Percentiles rank a stretch among this genome's conserved stretches.
These are phyloP conservation scores for Drosophila prosaltans DNA, from an alignment of 1,140 invertebrate genomes.

Conservation along the genomic window DNA sequence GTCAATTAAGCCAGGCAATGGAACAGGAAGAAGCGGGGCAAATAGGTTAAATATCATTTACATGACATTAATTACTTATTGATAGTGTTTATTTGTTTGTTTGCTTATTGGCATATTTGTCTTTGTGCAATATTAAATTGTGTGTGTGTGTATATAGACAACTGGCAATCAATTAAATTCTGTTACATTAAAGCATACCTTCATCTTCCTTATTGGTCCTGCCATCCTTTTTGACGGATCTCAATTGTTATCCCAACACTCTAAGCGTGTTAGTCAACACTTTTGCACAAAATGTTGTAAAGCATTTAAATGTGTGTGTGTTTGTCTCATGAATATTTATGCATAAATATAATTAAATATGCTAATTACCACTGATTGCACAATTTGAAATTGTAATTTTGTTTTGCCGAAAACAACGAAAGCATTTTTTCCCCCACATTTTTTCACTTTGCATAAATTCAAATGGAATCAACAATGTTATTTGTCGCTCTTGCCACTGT, in stretches of 20 bases:
- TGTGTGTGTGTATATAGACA: background rate
- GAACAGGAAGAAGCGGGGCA: background rate
- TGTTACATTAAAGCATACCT: background rate
- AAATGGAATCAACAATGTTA: constrained; percentile 65
- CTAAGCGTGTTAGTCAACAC: constrained; percentile 43
- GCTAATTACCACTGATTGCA: constrained; percentile 80
- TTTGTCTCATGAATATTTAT: constrained; percentile 78
- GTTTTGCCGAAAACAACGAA: constrained; percentile 6
- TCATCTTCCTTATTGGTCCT: background rate
- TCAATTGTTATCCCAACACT: constrained; percentile 22
- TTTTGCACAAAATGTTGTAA: constrained; percentile 50
- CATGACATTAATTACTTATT: constrained; percentile 73
- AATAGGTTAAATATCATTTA: constrained; percentile 49
- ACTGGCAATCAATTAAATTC: constrained; percentile 1
- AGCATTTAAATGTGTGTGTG: constrained; percentile 21
- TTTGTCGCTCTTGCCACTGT: constrained; percentile 51
- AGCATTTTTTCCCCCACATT: constrained; percentile 47
- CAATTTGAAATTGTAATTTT: constrained; percentile 80
- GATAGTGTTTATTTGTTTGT: constrained; percentile 72
- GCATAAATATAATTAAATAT: constrained; percentile 75
- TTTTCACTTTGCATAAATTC: constrained; percentile 78
- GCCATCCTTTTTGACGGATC: background rate
- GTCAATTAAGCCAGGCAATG: constrained; percentile 50
- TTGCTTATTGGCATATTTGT: constrained; percentile 40
- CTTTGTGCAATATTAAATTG: constrained; percentile 20